These are phyloP conservation scores for Lophochroa leadbeateri DNA, from an alignment of 2,113 vertebrate species.

Conservation along the genomic window DNA sequence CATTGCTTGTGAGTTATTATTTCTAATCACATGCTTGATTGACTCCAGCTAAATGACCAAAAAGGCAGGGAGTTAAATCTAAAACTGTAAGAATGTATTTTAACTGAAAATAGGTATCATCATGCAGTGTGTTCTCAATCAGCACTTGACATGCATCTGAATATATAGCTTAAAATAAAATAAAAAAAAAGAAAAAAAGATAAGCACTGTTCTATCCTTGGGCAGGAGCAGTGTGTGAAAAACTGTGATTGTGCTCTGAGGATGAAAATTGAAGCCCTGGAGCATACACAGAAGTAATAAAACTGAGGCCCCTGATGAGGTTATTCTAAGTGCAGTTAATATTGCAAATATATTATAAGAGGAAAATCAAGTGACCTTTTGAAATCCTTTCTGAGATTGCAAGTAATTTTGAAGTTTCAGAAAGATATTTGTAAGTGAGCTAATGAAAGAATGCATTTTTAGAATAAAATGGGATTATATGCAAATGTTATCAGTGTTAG, in stretches of 20 bases:
- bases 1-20: slow-evolving; percentile 75
- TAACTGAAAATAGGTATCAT: slow-evolving; percentile 73
- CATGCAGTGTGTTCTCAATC: slow-evolving; percentile 61
- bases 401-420: slow-evolving; percentile 42
- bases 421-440: not conserved
- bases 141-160: slow-evolving; percentile 50
- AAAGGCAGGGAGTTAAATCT: slow-evolving; percentile 73
- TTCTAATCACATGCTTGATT: slow-evolving; percentile 77
- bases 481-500: not conserved
- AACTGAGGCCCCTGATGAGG: not conserved
- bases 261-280: slow-evolving; percentile 58
- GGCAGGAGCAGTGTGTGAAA: slow-evolving; percentile 17
- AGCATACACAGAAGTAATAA: slow-evolving; percentile 48
- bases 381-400: slow-evolving; percentile 29
- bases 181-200: not conserved
- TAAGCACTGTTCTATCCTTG: slow-evolving; percentile 36
- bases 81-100: slow-evolving; percentile 69
- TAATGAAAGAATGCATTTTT: not conserved
- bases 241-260: slow-evolving; percentile 49
- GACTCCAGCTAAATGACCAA: slow-evolving; percentile 73
- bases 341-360: not conserved
- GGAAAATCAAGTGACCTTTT: slow-evolving; percentile 27
- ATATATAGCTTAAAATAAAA: slow-evolving; percentile 41
- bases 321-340: slow-evolving; percentile 33
- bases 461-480: not conserved